These are phyloP conservation scores for Oreonectes daqikongensis DNA, from an alignment of 2,797 vertebrate species.

Conservation along the genomic window DNA sequence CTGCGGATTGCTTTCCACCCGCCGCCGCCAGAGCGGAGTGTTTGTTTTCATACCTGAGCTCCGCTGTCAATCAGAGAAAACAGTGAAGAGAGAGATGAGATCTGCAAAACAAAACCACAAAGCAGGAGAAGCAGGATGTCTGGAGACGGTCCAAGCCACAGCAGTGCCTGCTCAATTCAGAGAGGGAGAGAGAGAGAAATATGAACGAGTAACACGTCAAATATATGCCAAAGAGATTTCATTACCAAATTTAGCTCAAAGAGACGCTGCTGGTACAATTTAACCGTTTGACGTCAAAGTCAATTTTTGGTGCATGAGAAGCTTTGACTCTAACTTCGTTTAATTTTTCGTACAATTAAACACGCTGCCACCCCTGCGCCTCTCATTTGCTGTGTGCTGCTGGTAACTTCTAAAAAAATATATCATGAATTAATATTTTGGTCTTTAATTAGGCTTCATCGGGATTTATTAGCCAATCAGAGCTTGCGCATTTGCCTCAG, in stretches of 20 bases:
- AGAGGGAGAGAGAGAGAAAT: constrained; percentile 37
- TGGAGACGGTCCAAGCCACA: constrained; percentile 85
- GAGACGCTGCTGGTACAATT: constrained; percentile 22
- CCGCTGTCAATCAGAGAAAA: constrained; percentile 88
- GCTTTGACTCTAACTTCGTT: constrained; percentile 28
- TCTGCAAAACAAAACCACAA: constrained; percentile 87
- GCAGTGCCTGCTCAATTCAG: constrained; percentile 57
- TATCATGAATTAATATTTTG: constrained; percentile 8
- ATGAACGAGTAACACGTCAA: constrained; percentile 28
- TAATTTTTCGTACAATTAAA: constrained; percentile 20
- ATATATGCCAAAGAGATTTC: constrained; percentile 38
- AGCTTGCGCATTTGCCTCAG: neutral
- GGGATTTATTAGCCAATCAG: constrained; percentile 18
- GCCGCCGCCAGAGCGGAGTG: constrained; percentile 78
- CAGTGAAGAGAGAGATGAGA: constrained; percentile 79
- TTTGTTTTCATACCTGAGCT: constrained; percentile 88
- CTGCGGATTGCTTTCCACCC: constrained; percentile 76
- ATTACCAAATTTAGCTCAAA: constrained; percentile 12
- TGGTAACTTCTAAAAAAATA: neutral
- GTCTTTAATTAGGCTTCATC: constrained; percentile 12
- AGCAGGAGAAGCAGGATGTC: constrained; percentile 78
- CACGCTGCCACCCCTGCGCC: neutral
- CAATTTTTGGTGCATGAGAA: constrained; percentile 11
- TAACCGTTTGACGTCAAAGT: neutral
- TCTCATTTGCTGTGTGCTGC: too few relatives aligned